A percentile compares a stretch with the other conserved stretches of the same genome.
Conservation (phyloP, 2,888 invertebrate genomes). For the Achlya flavicornis region DNA sequence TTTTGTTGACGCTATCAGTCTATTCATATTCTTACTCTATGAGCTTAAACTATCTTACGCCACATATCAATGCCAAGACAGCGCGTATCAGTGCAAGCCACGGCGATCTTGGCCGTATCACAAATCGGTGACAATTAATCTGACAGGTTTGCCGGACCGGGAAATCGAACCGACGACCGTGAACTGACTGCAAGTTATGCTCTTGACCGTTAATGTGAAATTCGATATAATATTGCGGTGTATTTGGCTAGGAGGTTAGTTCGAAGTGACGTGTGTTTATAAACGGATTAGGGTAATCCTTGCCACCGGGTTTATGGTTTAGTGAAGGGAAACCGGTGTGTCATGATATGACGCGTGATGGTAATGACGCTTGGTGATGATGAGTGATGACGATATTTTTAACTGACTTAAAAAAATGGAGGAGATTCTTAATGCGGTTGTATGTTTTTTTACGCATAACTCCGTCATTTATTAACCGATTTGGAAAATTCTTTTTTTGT, state of each 20-base stretch:
- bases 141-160: constrained; percentile 43
- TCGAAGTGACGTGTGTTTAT: background rate
- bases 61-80: constrained; percentile 47
- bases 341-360: too few relatives aligned
- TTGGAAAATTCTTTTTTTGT: too few relatives aligned
- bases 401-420: too few relatives aligned
- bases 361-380: background rate
- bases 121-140: constrained; percentile 45
- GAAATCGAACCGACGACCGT: constrained; percentile 45
- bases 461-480: too few relatives aligned
- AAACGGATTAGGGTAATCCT: background rate
- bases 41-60: background rate
- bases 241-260: constrained; percentile 5
- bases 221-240: constrained; percentile 1
- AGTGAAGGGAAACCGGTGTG: background rate
- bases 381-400: too few relatives aligned
- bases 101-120: constrained; percentile 29
- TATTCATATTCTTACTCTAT: background rate
- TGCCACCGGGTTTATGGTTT: background rate
- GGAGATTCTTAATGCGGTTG: too few relatives aligned
- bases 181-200: constrained; percentile 20
- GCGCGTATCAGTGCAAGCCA: constrained; percentile 18
- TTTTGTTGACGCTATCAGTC: too few relatives aligned
- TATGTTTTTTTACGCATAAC: too few relatives aligned
- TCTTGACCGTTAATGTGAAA: constrained; percentile 9